These are phyloP conservation scores for Sebastes itinus DNA, from an alignment of 2,797 vertebrate species.

Conservation along the genomic window DNA sequence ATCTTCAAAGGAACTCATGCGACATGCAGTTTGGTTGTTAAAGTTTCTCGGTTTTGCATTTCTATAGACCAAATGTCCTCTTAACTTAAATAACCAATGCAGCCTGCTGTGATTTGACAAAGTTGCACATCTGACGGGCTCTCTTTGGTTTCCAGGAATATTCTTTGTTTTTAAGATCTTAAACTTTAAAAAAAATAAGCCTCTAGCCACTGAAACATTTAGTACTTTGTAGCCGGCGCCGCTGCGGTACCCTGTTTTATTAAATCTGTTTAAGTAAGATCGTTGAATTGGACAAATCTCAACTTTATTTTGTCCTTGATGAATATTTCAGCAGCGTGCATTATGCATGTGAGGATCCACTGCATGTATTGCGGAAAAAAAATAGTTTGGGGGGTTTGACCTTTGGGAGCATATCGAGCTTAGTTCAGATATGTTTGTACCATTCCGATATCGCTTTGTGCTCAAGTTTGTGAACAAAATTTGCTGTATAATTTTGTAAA, in stretches of 20 bases:
- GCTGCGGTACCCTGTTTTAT: constrained; percentile 22
- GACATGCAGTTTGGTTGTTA: not conserved
- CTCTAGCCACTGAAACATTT: constrained; percentile 24
- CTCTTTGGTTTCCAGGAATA: not conserved
- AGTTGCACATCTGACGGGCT: not conserved
- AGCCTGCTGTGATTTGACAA: not conserved
- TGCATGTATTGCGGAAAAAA: not conserved
- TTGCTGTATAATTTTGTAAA: constrained; percentile 4
- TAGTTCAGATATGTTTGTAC: constrained; percentile 11
- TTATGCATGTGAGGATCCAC: constrained; percentile 49
- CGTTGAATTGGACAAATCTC: constrained; percentile 45
- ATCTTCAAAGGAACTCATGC: not conserved
- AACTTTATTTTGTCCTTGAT: constrained; percentile 57
- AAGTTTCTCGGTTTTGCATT: constrained; percentile 22
- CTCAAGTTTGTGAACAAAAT: constrained; percentile 11
- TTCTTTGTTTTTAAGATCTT: constrained; percentile 8
- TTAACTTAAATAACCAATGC: not conserved
- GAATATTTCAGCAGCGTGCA: constrained; percentile 63
- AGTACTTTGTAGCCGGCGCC: not conserved
- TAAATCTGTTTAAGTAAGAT: constrained; percentile 20
- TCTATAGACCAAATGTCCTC: not conserved
- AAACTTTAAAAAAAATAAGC: not conserved
- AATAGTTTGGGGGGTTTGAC: constrained; percentile 31
- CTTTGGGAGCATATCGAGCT: constrained; percentile 30
- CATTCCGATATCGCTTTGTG: not conserved